These are phyloP conservation scores for Hecatera dysodea DNA, from an alignment of 2,888 invertebrate species.

Conservation along the genomic window DNA sequence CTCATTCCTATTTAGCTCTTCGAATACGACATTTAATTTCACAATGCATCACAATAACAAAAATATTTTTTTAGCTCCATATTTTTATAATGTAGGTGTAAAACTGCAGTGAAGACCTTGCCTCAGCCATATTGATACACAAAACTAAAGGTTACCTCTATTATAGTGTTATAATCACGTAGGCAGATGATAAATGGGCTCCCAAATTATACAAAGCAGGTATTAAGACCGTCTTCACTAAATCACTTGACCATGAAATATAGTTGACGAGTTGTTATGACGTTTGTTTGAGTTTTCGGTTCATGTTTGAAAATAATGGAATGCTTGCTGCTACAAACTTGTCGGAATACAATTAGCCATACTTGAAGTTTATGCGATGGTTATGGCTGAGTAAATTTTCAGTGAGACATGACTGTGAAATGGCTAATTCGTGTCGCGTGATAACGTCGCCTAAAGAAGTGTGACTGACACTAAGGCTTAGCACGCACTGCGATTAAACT, in stretches of 20 bases:
- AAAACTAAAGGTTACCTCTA: constrained; percentile 53
- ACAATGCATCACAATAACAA: constrained; percentile 23
- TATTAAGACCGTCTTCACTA: constrained; percentile 10
- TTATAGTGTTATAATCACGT: constrained; percentile 32
- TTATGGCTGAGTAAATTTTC: background rate
- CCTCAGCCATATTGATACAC: constrained; percentile 44
- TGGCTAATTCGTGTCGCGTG: background rate
- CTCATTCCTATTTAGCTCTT: background rate
- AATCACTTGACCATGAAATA: constrained; percentile 13
- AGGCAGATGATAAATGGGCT: constrained; percentile 45
- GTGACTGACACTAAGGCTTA: constrained; percentile 7
- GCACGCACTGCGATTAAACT: too few species aligned
- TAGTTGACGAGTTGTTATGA: background rate
- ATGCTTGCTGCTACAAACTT: background rate
- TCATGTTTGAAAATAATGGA: background rate
- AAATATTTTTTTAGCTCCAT: constrained; percentile 22
- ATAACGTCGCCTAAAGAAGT: background rate
- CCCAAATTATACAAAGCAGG: constrained; percentile 35
- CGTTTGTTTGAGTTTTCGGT: background rate
- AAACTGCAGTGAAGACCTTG: constrained; percentile 57
- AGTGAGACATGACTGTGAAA: background rate
- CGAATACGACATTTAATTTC: background rate
- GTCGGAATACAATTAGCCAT: background rate
- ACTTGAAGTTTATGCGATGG: background rate
- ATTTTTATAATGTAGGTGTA: constrained; percentile 41